Conservation (phyloP, 2,797 vertebrate species). For the Catharus ustulatus region DNA sequence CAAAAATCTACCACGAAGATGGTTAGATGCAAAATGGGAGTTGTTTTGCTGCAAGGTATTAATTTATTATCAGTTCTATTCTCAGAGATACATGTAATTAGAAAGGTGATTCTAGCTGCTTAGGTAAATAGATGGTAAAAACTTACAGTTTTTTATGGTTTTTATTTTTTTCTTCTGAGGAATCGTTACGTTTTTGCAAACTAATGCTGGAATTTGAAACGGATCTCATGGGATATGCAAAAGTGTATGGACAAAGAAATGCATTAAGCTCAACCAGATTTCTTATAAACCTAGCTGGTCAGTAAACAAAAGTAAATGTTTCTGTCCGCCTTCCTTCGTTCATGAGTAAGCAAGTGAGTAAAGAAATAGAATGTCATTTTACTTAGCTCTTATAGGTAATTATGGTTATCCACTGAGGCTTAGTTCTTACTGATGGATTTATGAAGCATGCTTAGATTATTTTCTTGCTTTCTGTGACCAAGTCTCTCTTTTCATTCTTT, state of each 20-base stretch:
- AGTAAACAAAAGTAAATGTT: background rate
- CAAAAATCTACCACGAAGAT: background rate
- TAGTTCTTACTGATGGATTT: background rate
- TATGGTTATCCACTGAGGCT: background rate
- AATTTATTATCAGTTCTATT: background rate
- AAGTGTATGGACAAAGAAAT: background rate
- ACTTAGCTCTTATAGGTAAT: background rate
- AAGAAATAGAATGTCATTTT: background rate
- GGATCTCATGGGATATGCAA: background rate
- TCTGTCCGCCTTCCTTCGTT: background rate
- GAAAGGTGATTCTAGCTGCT: background rate
- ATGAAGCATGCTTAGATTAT: background rate
- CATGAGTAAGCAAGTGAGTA: background rate
- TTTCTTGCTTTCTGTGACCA: background rate
- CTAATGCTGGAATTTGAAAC: background rate
- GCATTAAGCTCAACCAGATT: background rate
- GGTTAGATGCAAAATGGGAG: background rate
- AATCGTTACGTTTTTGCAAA: background rate
- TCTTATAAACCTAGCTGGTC: background rate
- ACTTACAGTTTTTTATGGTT: background rate
- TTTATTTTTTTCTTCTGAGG: background rate
- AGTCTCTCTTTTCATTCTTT: background rate
- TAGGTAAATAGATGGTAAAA: background rate
- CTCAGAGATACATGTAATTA: background rate
- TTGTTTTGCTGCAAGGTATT: background rate